Base-by-base conservation (phyloP, 2,113 vertebrate genomes). In the Sialia sialis region DNA sequence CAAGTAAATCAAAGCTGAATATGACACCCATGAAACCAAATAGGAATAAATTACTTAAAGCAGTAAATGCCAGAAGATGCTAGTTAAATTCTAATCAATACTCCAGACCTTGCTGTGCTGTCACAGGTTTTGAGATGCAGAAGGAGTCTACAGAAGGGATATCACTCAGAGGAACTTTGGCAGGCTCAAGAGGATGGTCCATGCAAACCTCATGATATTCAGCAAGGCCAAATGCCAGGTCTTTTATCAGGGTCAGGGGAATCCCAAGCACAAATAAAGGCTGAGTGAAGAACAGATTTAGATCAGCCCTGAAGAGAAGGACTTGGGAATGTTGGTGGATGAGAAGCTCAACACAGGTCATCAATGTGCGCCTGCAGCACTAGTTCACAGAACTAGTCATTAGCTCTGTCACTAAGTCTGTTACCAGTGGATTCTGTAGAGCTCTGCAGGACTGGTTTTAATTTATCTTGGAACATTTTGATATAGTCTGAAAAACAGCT, bases 361-460 rank as follows among this genome's bases (percentile, higher is more conserved):
- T 38, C 1, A 1, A 16, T 21, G 27, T 26, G 22, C 1, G 0
- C n/a, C 55, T 80, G n/a, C 32, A 30, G 12, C 12, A 16, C 27
- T 16, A 8, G 2, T 64, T 41, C 17, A 6, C 23, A 60, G 68
- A 80, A 29, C 46, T n/a, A 30, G 64, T 77, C 3, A 26, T 60
- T 84, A 68, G 39, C 43, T 66, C 26, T 85, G 21, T 46, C 30
- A 39, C 66, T 80, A 72, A 11, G 43, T 64, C 30, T 66, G 21
- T 87, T 32, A 68, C 26, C 27, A 59, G 43, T 70, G 16, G 14
- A 52, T 84, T 74, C 38, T 82, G 32, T 36, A 69, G 79, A 87
- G 44, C 23, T 86, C 20, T 80, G 7, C 16, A 52, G 44, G 23
- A 32, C 34, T 77, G 17, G n/a, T 38, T 77, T 77, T 56, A 19